Base-by-base conservation (phyloP, 2,113 vertebrate species). In the Brachirus orientalis region DNA sequence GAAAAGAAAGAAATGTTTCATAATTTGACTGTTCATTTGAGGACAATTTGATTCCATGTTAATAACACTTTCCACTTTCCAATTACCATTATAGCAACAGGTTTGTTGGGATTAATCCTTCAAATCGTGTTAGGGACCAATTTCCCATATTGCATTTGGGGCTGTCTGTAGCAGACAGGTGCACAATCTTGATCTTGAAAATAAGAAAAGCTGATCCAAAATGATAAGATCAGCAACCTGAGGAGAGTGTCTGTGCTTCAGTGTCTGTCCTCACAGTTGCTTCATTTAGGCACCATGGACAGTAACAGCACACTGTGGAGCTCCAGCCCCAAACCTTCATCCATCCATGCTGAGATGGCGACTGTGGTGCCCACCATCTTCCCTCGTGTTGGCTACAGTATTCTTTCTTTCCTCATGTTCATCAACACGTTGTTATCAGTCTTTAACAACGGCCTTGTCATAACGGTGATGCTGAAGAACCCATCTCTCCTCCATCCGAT, bases 371-470 rank as follows among this genome's bases (percentile, higher is more conserved):
- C 80, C 17, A 89, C 84, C 0, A 55, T 89, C 77, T 93, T 92
- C 50, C 86, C 85, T 3, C 83, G 67, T 19, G 58, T 86, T 72
- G 88, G 84, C 73, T 92, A 84, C 82, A 90, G 85, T 14, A 84
- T 91, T 3, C 57, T 94, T 11, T 89, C 92, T 11, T 93, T 88
- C 64, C 79, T 92, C 57, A 89, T 90, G 68, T 86, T 91, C 44
- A 66, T 92, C 75, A 93, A 84, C 82, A 89, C 88, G 0, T 46
- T 91, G 36, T 59, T 92, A 36, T 86, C 88, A 0, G 81, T 92
- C 7, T 90, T 91, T 38, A 93, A 93, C 75, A 92, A 93, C 14
- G 8, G 73, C 0, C 71, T 93, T 10, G 88, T 87, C 11, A 87
- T 92, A 51, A 56, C 71, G 0, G 83, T 88, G 61, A 70, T 83